Evolutionary conservation across 2,113 vertebrate genomes (phyloP).

Genomic region (Myrmecobius fasciatus): DNA sequence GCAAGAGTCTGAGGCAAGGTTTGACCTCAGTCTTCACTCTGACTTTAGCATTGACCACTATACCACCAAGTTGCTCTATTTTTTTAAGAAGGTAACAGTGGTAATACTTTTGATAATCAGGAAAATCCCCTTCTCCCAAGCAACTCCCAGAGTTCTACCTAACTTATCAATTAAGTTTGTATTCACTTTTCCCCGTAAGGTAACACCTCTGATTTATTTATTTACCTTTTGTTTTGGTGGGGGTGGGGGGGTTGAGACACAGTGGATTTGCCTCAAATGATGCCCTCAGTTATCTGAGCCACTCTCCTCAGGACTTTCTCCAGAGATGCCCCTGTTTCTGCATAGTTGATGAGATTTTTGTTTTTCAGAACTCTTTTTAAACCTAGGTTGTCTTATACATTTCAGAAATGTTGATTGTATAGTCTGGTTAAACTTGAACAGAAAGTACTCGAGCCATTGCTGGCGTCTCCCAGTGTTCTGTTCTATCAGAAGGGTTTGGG

Average conservation of each 20-base stretch:
- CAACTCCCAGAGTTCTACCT: not conserved
- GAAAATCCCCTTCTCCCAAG: not conserved
- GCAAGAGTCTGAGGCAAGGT: not conserved
- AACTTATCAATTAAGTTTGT: not conserved
- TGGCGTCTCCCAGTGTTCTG: not conserved
- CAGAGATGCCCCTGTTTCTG: too few relatives aligned
- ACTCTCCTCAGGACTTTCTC: not conserved
- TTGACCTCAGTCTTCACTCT: not conserved
- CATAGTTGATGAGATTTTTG: not conserved
- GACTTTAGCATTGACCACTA: not conserved
- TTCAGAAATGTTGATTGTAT: rapidly evolving
- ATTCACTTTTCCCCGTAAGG: not conserved
- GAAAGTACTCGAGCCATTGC: not conserved
- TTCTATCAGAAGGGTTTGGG: not conserved
- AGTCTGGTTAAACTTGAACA: too few relatives aligned
- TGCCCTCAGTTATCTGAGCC: not conserved
- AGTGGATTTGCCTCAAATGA: not conserved
- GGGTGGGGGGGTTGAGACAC: too few relatives aligned
- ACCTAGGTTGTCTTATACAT: rapidly evolving
- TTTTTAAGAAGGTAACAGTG: not conserved
- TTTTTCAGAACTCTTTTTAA: not conserved
- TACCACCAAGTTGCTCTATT: not conserved
- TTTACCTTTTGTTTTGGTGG: not conserved
- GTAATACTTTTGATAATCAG: not conserved
- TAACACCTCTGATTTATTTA: too few relatives aligned